Base-by-base conservation (phyloP, 2,888 invertebrate species). In the Lamellibrachia columna region DNA sequence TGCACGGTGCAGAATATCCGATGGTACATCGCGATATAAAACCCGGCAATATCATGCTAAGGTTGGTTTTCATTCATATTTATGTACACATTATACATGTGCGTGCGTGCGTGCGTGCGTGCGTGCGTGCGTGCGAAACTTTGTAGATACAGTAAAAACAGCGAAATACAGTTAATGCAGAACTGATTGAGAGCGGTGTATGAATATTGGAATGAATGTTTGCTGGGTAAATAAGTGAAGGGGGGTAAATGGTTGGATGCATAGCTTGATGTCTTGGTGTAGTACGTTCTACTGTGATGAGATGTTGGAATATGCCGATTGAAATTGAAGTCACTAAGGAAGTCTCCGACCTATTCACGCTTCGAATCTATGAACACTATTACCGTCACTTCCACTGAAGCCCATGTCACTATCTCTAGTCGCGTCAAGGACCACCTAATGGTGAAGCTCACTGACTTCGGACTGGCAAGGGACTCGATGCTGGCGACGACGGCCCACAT, bases 401-500 rank as follows among this genome's bases (percentile, higher is more conserved):
- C n/a, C 15, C 4, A 40, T 40, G 6, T 75, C 22, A 15, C n/a
- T 75, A 75, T 75, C n/a, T 75, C 75, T 75, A 75, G 75, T 75
- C 75, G 75, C 75, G 75, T 75, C 22, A n/a, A 15, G 15, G 75
- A 22, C 75, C 75, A 75, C 6, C n/a, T 91, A 9, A 4, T 40
- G 22, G 55, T 91, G 9, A 91, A 91, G 91, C 22, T 91, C 53
- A 91, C 91, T 11, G 91, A 91, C 91, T 91, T 91, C 91, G 91
- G 91, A 40, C 91, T 91, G 53, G 52, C 91, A 2, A 91, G 53
- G 58, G 75, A 75, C 75, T 8, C 52, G n/a, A 6, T 11, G 53
- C 11, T 55, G 91, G 91, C 91, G 3, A 22, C 53, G 11, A 91
- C 91, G 15, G 55, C 55, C 53, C 11, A 53, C 4, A 53, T 53